Evolutionary conservation across 1,140 invertebrate genomes (phyloP).

Genomic region (Cydia fagiglandana): DNA sequence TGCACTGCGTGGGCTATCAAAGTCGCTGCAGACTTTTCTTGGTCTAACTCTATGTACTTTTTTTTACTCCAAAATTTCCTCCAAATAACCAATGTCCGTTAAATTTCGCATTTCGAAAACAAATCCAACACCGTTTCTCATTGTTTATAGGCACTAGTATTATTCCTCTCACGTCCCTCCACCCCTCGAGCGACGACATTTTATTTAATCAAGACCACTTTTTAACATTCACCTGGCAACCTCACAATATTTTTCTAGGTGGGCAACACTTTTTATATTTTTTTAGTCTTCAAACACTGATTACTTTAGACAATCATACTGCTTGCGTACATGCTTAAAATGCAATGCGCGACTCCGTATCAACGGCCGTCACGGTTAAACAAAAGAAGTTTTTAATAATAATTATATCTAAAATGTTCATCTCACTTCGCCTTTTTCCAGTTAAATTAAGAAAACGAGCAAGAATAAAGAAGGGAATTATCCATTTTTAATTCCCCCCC

Average conservation of each 20-base stretch:
- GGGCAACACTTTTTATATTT: conserved; percentile 49
- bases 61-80: neutral
- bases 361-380: neutral
- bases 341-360: neutral
- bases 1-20: too few relatives aligned
- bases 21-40: too few relatives aligned
- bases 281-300: conserved; percentile 11
- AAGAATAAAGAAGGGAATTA: conserved; percentile 16
- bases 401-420: neutral
- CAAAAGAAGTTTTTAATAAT: conserved; percentile 6
- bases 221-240: conserved; percentile 67
- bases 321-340: neutral
- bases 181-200: conserved; percentile 53
- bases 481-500: conserved; percentile 33
- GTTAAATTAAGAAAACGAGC: conserved; percentile 8
- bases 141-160: conserved; percentile 50
- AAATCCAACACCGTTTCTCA: conserved; percentile 56
- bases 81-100: neutral
- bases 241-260: conserved; percentile 67
- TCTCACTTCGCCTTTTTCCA: neutral
- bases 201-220: conserved; percentile 75
- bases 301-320: conserved; percentile 12
- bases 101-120: conserved; percentile 4
- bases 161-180: conserved; percentile 59
- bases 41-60: too few relatives aligned